These are phyloP conservation scores for Ciconia stormi DNA, from an alignment of 2,113 vertebrate species.

Conservation along the genomic window DNA sequence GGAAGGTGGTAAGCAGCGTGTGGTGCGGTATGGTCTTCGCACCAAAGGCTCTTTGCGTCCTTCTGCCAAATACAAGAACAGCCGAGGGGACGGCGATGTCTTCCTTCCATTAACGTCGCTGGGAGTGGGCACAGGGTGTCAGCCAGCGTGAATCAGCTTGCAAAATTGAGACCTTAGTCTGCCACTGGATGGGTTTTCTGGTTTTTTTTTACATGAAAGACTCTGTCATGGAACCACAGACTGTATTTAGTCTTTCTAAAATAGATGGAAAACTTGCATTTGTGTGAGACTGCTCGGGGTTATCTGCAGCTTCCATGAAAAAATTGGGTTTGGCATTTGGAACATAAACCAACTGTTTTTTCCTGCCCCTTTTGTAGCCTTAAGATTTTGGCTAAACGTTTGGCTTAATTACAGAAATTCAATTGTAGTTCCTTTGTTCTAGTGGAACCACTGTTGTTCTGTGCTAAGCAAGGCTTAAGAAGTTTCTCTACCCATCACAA, in stretches of 20 bases:
- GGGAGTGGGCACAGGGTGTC: background rate
- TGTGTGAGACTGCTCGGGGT: background rate
- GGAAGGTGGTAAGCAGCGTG: background rate
- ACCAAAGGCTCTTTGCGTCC: background rate
- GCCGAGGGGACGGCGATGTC: accelerated
- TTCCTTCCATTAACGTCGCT: accelerated
- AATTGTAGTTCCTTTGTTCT: background rate
- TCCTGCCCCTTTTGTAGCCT: background rate
- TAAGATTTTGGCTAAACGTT: background rate
- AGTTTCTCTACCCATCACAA: background rate
- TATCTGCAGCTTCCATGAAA: background rate
- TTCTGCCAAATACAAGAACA: background rate
- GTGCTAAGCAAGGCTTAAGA: background rate
- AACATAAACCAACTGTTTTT: background rate
- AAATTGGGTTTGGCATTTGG: background rate
- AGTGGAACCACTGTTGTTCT: background rate
- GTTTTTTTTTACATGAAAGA: background rate
- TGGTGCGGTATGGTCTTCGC: background rate
- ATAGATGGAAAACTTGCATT: background rate
- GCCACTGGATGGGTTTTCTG: background rate
- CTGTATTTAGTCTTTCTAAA: background rate
- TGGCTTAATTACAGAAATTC: background rate
- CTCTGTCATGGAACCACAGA: background rate
- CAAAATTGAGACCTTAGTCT: background rate
- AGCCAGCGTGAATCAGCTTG: background rate